phyloP scores from a whole-genome alignment of 2,797 vertebrate genomes.

The Oreortyx pictus region DNA sequence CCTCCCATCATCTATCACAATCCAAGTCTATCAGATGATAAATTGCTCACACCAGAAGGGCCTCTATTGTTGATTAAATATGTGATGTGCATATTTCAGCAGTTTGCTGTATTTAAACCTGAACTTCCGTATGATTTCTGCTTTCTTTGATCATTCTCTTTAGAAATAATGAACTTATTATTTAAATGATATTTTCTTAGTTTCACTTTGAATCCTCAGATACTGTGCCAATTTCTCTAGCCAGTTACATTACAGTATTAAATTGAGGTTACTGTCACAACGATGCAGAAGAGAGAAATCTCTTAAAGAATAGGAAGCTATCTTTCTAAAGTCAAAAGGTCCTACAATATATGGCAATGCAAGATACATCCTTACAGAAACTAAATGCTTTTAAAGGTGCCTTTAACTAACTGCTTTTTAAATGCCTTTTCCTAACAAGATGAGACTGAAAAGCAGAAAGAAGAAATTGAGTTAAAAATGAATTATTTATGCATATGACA shows the following conservation, averaged over 20 bases:
- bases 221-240: background rate
- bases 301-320: background rate
- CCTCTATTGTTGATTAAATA: conserved; percentile 60
- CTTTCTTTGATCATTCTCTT: background rate
- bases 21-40: conserved; percentile 38
- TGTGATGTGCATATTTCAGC: conserved; percentile 53
- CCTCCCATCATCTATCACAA: conserved; percentile 25
- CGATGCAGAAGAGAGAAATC: conserved; percentile 7
- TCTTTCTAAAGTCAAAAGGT: conserved; percentile 40
- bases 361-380: conserved; percentile 14
- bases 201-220: background rate
- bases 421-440: conserved; percentile 7
- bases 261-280: conserved; percentile 35
- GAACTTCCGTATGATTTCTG: background rate
- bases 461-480: conserved; percentile 67
- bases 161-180: background rate
- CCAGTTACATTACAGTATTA: conserved; percentile 23
- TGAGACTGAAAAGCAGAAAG: conserved; percentile 43
- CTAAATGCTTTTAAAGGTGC: background rate
- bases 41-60: conserved; percentile 39
- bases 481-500: conserved; percentile 74
- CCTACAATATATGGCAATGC: background rate
- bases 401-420: conserved; percentile 5
- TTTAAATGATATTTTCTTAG: background rate
- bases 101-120: conserved; percentile 8